Base-by-base conservation (phyloP, 2,888 invertebrate species). In the Cephus spinipes region DNA sequence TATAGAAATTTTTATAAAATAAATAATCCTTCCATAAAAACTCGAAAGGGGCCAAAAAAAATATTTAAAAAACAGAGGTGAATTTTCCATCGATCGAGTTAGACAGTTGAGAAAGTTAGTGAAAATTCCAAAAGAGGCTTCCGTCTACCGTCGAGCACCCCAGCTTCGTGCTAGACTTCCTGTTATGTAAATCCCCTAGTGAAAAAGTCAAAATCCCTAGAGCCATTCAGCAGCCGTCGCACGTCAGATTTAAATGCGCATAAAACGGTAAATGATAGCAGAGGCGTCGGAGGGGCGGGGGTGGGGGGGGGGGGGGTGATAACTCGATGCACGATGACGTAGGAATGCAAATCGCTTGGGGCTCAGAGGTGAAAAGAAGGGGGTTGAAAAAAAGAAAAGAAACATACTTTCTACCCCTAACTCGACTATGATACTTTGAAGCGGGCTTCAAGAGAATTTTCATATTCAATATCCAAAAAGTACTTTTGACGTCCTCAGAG, bases 401-500 rank as follows among this genome's bases (percentile, higher is more conserved):
- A 73, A 77, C 68, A 40, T 76, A 69, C 33, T 23, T 55, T 9
- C 71, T 31, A 31, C 73, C 77, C 79, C 78, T 71, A 79, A 81
- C 80, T 81, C 79, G 78, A 77, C 75, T 55, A 79, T 78, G 80
- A 78, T 81, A 79, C 69, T 81, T 77, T 79, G n/a, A 36, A 31
- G 30, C 35, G 32, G 36, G 68, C 74, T 69, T 31, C 55, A 35
- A 77, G 80, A 77, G 77, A 83, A 82, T 82, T 82, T 83, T 83
- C 81, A 80, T 83, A 82, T 78, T 80, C 80, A 75, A 78, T 81
- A 80, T 73, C 23, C 68, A 75, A 40, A 74, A 78, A 69, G 74
- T 76, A 73, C 23, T 55, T 55, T 15, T 23, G 23, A 23, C 23
- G 23, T 78, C 33, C 75, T 40, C 77, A 33, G 74, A 79, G 76